These are phyloP conservation scores for Troides aeacus DNA, from an alignment of 2,888 invertebrate species.

Conservation along the genomic window DNA sequence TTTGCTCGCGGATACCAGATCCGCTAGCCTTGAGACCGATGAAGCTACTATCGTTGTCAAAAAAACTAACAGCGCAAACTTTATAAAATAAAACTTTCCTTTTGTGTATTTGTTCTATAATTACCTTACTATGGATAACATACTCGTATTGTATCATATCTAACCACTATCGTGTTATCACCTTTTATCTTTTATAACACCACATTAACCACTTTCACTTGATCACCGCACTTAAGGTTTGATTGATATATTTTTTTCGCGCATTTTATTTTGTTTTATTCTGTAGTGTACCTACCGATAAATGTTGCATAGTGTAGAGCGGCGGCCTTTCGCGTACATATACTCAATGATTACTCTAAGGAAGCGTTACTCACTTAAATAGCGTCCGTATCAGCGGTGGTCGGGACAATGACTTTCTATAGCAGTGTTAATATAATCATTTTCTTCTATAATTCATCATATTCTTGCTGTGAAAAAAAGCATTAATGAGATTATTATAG, in stretches of 20 bases:
- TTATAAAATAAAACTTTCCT: neutral
- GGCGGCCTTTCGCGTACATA: conserved; percentile 61
- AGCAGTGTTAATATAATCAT: conserved; percentile 6
- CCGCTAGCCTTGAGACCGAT: too few species aligned
- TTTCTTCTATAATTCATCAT: neutral
- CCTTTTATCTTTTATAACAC: conserved; percentile 29
- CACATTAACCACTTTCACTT: conserved; percentile 34
- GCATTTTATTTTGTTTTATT: conserved; percentile 39
- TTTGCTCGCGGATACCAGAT: too few species aligned
- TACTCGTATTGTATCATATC: conserved; percentile 2
- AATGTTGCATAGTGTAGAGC: conserved; percentile 71
- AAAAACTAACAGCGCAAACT: too few species aligned
- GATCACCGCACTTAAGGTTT: conserved; percentile 32
- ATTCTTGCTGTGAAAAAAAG: neutral
- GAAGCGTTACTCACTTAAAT: conserved; percentile 70
- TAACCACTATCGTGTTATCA: conserved; percentile 10
- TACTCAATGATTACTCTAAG: conserved; percentile 63
- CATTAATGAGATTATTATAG: neutral
- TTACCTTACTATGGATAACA: neutral
- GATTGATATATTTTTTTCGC: conserved; percentile 35
- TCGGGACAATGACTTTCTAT: conserved; percentile 45
- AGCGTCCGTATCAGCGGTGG: conserved; percentile 67
- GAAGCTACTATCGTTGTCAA: too few species aligned
- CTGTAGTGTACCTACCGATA: conserved; percentile 68
- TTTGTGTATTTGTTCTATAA: neutral